Base-by-base conservation (phyloP, 2,797 vertebrate genomes). In the Tinamus major region DNA sequence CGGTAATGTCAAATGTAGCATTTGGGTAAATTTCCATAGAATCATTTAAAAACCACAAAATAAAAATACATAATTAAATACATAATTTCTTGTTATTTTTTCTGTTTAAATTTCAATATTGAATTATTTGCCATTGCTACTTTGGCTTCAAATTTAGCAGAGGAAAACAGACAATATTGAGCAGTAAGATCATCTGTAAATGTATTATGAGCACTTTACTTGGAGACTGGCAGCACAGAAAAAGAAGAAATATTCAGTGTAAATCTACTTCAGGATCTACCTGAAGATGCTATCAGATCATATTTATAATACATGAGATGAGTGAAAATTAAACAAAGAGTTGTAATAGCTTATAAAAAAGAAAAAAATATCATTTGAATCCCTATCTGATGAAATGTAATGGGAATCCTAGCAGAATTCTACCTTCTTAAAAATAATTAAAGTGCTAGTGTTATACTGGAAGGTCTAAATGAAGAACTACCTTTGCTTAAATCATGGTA, bases 241-340 rank as follows among this genome's bases (percentile, higher is more conserved):
- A 46, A 84, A 58, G 33, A 87, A 61, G 27, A 81, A 74, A 65
- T 74, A 87, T 35, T 85, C 53, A 74, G 13, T 67, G 49, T 87
- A 91, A 94, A 87, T 64, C 14, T 15, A 51, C 31, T 91, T 94
- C 89, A 96, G 21, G 41, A 83, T 95, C 90, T 84, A 79, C 81
- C 44, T 70, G 64, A 91, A 85, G 76, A 93, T 67, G 7, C 3
- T 59, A 79, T 76, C 24, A 75, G 10, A 11, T 64, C 33, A 31
- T 70, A 74, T 78, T 94, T 87, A 13, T 87, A 87, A 85, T 53
- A 48, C 6, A 85, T 21, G 84, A 93, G 78, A 92, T 78, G 21
- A 91, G 94, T 89, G 64, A 89, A 96, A 94, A 77, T 65, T 33
- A 97, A 94, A 94, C 86, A 49, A 74, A 94, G 74, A 62, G 2